Percentiles rank a stretch among this genome's conserved stretches.
Conservation (phyloP, 1,140 invertebrate species). For the Zaprionus nigranus region DNA sequence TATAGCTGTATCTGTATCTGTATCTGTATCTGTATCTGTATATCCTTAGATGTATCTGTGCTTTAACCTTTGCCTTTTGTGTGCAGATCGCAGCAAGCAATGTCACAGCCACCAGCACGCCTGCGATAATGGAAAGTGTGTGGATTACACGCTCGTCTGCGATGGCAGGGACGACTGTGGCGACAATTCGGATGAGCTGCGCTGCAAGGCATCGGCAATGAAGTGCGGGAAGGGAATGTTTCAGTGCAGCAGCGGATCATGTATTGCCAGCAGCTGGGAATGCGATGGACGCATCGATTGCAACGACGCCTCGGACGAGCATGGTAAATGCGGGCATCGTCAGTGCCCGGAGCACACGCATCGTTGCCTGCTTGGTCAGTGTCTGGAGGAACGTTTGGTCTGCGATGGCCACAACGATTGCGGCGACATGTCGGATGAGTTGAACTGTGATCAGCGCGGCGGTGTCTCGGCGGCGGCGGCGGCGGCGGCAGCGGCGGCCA, state of each 20-base stretch:
- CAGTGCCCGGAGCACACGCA: slow-evolving; percentile 80
- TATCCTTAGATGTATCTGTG: background rate
- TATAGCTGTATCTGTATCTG: background rate
- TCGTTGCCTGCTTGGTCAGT: slow-evolving; percentile 85
- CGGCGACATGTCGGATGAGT: slow-evolving; percentile 85
- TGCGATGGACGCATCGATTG: slow-evolving; percentile 91
- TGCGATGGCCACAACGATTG: slow-evolving; percentile 86
- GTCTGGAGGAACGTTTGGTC: slow-evolving; percentile 84
- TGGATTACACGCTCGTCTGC: slow-evolving; percentile 87
- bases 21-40: background rate
- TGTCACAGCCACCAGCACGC: slow-evolving; percentile 89
- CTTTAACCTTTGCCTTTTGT: background rate
- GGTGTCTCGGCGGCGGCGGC: background rate
- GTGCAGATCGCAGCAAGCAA: slow-evolving; percentile 67
- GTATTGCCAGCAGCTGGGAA: slow-evolving; percentile 89
- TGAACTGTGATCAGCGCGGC: slow-evolving; percentile 74
- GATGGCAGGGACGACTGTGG: slow-evolving; percentile 88
- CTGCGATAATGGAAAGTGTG: slow-evolving; percentile 94
- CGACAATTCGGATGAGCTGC: slow-evolving; percentile 88
- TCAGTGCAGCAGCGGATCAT: slow-evolving; percentile 87
- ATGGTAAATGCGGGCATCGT: slow-evolving; percentile 85
- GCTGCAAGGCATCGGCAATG: slow-evolving; percentile 85
- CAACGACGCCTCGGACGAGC: slow-evolving; percentile 89
- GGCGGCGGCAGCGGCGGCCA: slow-evolving; percentile 1
- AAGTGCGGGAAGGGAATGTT: slow-evolving; percentile 63